These are phyloP conservation scores for Ellobium chinense DNA, from an alignment of 2,888 invertebrate genomes.

Conservation along the genomic window DNA sequence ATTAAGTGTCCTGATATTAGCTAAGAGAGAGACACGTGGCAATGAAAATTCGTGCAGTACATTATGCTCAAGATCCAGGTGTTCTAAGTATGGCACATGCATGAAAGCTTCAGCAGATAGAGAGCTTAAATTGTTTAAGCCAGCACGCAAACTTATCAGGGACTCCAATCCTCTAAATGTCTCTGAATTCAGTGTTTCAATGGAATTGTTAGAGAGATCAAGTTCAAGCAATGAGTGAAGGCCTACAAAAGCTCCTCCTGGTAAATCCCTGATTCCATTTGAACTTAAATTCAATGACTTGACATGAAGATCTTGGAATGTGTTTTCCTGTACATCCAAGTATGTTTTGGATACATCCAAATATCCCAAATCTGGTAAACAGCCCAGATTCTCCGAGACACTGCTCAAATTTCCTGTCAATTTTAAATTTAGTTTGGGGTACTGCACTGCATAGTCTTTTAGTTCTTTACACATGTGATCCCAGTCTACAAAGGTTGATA, in stretches of 20 bases:
- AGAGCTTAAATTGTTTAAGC: conserved; percentile 54
- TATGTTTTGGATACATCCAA: conserved; percentile 5
- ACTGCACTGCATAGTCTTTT: not conserved
- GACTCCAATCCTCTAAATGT: conserved; percentile 43
- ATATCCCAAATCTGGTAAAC: not conserved
- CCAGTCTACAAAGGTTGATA: not conserved
- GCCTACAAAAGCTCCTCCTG: conserved; percentile 30
- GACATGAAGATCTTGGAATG: not conserved
- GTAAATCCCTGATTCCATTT: conserved; percentile 34
- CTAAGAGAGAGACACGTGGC: conserved; percentile 51
- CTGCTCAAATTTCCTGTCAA: not conserved
- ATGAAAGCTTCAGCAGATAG: conserved; percentile 52
- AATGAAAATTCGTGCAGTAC: conserved; percentile 55
- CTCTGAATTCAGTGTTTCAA: conserved; percentile 41
- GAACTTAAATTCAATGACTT: conserved; percentile 14
- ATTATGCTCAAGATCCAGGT: conserved; percentile 58
- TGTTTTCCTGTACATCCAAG: not conserved
- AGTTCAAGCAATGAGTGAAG: conserved; percentile 43
- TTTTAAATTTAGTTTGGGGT: not conserved
- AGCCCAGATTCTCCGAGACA: not conserved
- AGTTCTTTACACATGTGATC: not conserved
- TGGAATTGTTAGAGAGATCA: conserved; percentile 54
- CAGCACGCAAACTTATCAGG: conserved; percentile 51
- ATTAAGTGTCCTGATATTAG: conserved; percentile 55
- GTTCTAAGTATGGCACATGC: conserved; percentile 48